phyloP scores from a whole-genome alignment of 2,888 invertebrate species.

The Eupithecia centaureata region DNA sequence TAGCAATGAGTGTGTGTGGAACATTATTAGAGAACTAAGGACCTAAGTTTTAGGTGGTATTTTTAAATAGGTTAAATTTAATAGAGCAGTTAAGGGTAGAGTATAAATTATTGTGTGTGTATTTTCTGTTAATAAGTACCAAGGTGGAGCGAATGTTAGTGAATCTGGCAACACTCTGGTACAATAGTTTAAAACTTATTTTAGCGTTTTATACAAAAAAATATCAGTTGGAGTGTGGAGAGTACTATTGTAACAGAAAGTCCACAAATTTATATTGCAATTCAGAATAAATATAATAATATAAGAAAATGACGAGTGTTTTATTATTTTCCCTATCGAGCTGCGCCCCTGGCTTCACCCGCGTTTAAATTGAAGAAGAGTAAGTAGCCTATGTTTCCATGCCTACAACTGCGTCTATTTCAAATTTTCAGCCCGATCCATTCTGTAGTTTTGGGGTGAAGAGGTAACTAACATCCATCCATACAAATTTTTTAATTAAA shows the following conservation, averaged over 20 bases:
- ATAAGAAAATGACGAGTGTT: constrained; percentile 67
- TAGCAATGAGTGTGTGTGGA: constrained; percentile 70
- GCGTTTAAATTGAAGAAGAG: no score
- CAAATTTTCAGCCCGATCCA: no score
- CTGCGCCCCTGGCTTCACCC: no score
- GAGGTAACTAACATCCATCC: no score
- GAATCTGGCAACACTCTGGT: constrained; percentile 67
- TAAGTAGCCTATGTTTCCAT: no score
- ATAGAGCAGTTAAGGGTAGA: constrained; percentile 73
- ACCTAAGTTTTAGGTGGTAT: constrained; percentile 75
- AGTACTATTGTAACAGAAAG: constrained; percentile 83
- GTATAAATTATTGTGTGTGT: constrained; percentile 82
- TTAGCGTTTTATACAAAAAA: constrained; percentile 81
- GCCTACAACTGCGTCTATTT: no score
- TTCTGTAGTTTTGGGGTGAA: no score
- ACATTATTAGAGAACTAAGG: constrained; percentile 68
- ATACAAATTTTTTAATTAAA: no score
- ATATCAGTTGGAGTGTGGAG: constrained; percentile 69
- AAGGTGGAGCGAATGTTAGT: constrained; percentile 64
- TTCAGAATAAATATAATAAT: constrained; percentile 82
- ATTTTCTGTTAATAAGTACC: constrained; percentile 77
- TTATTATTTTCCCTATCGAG: constrained; percentile 43
- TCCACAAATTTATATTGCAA: constrained; percentile 84
- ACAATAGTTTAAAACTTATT: constrained; percentile 77
- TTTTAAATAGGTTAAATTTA: constrained; percentile 76